A percentile compares a stretch with the other conserved stretches of the same genome.
These are phyloP conservation scores for Halcyon badia DNA, from an alignment of 2,797 vertebrate genomes.

Conservation along the genomic window DNA sequence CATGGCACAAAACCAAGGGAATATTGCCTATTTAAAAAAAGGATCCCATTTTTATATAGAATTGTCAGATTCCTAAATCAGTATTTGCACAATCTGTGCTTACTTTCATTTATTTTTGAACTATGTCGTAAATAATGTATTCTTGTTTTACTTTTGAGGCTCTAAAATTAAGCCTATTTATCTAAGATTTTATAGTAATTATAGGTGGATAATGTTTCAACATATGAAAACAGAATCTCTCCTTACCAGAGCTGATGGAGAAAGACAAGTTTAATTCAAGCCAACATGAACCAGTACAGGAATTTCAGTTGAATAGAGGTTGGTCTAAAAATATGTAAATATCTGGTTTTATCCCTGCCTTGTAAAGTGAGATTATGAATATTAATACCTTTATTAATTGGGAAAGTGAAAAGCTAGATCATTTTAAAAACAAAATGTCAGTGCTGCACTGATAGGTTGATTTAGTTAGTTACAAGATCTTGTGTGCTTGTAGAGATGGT, in stretches of 20 bases:
- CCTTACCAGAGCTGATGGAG: neutral
- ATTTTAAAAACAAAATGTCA: constrained; percentile 75
- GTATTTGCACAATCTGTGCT: neutral
- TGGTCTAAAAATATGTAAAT: constrained; percentile 28
- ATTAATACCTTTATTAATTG: constrained; percentile 74
- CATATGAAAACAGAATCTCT: constrained; percentile 2
- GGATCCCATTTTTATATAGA: neutral
- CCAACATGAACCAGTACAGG: neutral
- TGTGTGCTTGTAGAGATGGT: neutral
- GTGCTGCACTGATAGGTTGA: constrained; percentile 53
- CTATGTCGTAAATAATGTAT: constrained; percentile 1
- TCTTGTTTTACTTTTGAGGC: constrained; percentile 8
- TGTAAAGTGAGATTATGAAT: constrained; percentile 60
- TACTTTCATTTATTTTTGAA: constrained; percentile 11
- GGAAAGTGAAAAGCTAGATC: constrained; percentile 70
- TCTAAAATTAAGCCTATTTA: constrained; percentile 50
- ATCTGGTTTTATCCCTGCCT: neutral
- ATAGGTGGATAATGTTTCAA: neutral
- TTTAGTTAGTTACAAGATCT: constrained; percentile 58
- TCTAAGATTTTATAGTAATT: constrained; percentile 34
- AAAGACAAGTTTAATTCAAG: neutral
- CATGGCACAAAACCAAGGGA: neutral
- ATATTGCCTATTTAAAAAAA: neutral
- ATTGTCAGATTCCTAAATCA: neutral
- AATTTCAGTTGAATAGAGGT: constrained; percentile 45